Evolutionary conservation across 2,113 vertebrate species (phyloP), one percentile per base, ranked within the genome.

Genomic region (Amblyornis subalaris): DNA sequence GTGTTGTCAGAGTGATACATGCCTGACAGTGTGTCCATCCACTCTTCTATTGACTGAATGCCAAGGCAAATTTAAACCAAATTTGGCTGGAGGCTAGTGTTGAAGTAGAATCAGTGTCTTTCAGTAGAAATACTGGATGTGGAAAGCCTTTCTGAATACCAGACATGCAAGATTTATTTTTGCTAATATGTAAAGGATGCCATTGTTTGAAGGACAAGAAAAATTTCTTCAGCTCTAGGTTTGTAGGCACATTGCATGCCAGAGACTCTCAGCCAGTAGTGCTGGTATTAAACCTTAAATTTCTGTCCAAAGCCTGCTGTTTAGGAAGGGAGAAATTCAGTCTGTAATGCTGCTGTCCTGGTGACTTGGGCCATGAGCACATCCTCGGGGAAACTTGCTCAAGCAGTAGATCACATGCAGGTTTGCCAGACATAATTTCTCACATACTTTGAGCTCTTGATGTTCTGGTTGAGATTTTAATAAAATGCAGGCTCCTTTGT

Each of bases 401-500:
- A 87, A 93, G 45, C 3, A 23, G 28, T 19, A 70, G 64, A 74
- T 95, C 31, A 82, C 67, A 64, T 58, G 55, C 31, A 93, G 26
- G 31, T 73, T 95, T 93, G 55, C 67, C 91, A 93, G 40, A 64
- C 24, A 53, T 31, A 86, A 90, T 83, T 91, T 85, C 60, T 96
- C 66, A 67, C 71, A 85, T 85, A 91, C 61, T 93, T 94, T 19
- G 23, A 90, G 66, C 54, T 90, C 24, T 80, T 79, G 85, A 83
- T 62, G 42, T 5, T 79, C 50, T 79, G 55, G 45, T 88, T 82
- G 81, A 73, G 62, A 69, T 55, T 62, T 93, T 85, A 94, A 79
- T 83, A 89, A 82, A 93, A 93, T 35, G 33, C 74, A 91, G 66
- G 29, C 48, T 85, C 33, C 21, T 85, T 88, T 79, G 21, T 76